These are phyloP conservation scores for Anolis sagrei DNA, from an alignment of 2,113 vertebrate genomes.

Conservation along the genomic window DNA sequence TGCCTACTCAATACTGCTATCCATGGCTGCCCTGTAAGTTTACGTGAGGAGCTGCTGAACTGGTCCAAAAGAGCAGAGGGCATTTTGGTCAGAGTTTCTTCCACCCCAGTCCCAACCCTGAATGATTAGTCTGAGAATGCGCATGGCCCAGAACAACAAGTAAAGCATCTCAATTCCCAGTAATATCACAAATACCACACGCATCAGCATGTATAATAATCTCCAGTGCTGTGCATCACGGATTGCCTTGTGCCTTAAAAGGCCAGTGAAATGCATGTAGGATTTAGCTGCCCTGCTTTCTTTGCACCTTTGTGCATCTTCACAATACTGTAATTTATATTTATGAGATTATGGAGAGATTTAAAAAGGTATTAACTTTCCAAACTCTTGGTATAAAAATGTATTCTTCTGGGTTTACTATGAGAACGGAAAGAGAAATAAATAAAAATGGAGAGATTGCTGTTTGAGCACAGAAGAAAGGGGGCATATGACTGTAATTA, in stretches of 20 bases:
- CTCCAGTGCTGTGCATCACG: slow-evolving; percentile 35
- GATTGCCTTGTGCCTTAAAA: slow-evolving; percentile 19
- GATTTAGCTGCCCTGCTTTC: slow-evolving; percentile 44
- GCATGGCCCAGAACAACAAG: background rate
- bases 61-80: background rate
- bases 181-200: slow-evolving; percentile 16
- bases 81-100: background rate
- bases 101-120: background rate
- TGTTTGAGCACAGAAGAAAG: background rate
- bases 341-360: slow-evolving; percentile 65
- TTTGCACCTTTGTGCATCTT: slow-evolving; percentile 46
- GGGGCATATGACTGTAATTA: background rate
- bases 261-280: slow-evolving; percentile 24
- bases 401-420: slow-evolving; percentile 13
- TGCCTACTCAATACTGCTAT: background rate
- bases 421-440: slow-evolving; percentile 18
- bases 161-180: background rate
- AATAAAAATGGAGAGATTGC: background rate
- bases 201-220: slow-evolving; percentile 20
- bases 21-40: background rate
- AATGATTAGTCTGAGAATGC: background rate
- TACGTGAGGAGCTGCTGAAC: background rate
- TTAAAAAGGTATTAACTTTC: slow-evolving; percentile 38
- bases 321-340: slow-evolving; percentile 62
- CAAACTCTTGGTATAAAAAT: slow-evolving; percentile 3